phyloP scores from a whole-genome alignment of 2,888 invertebrate genomes.

The Sicus ferrugineus region DNA sequence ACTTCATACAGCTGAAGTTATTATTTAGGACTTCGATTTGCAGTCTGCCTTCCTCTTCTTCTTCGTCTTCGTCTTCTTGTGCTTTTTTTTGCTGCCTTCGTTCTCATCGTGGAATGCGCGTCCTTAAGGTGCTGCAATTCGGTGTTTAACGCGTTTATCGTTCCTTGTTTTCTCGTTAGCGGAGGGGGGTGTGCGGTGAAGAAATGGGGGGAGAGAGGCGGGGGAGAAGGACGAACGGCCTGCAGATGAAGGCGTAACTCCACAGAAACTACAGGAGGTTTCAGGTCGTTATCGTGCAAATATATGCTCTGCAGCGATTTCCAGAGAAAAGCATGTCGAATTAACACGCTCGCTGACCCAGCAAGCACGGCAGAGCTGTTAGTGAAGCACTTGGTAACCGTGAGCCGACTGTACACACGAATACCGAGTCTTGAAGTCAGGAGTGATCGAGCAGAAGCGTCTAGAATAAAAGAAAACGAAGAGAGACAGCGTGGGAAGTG shows the following conservation, averaged over 20 bases:
- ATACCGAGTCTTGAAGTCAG: neutral
- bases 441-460: no score
- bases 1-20: slow-evolving; percentile 25
- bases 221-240: neutral
- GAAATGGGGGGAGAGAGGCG: neutral
- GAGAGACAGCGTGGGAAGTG: no score
- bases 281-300: slow-evolving; percentile 12
- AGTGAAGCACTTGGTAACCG: neutral
- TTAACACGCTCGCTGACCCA: slow-evolving; percentile 50
- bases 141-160: slow-evolving; percentile 50
- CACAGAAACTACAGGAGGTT: slow-evolving; percentile 22
- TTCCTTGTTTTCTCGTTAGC: slow-evolving; percentile 48
- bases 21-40: slow-evolving; percentile 29
- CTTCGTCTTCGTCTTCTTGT: neutral
- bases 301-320: slow-evolving; percentile 30
- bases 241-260: neutral
- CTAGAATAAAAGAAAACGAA: no score
- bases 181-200: neutral
- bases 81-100: slow-evolving; percentile 33
- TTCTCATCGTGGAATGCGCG: slow-evolving; percentile 40
- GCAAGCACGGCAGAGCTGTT: neutral
- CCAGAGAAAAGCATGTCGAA: slow-evolving; percentile 59
- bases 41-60: neutral
- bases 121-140: slow-evolving; percentile 62
- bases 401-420: neutral